These are phyloP conservation scores for Leptinotarsa undecemlineata DNA, from an alignment of 1,140 invertebrate genomes.

Conservation along the genomic window DNA sequence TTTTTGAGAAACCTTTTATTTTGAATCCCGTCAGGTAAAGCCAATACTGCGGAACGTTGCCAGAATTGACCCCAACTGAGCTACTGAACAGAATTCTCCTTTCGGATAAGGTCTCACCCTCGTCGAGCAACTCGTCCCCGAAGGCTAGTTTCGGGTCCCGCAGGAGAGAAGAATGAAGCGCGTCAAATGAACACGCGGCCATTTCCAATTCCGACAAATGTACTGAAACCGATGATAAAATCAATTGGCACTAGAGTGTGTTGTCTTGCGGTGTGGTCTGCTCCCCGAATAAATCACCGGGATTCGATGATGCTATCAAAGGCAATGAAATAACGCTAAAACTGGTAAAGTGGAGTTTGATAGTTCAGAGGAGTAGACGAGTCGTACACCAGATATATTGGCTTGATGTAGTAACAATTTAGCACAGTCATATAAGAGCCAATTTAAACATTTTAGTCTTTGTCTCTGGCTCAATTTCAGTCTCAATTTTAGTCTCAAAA, in stretches of 20 bases:
- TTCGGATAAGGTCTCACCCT: slow-evolving; percentile 28
- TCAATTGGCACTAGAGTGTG: slow-evolving; percentile 39
- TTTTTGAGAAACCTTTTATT: not conserved
- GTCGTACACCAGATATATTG: no score
- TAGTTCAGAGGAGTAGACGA: not conserved
- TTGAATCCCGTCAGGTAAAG: slow-evolving; percentile 3
- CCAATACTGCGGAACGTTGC: not conserved
- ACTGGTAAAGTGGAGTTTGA: not conserved
- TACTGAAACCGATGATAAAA: slow-evolving; percentile 38
- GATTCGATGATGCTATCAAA: slow-evolving; percentile 25
- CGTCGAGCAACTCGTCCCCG: slow-evolving; percentile 22
- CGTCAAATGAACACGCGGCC: slow-evolving; percentile 36
- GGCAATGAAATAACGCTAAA: slow-evolving; percentile 23
- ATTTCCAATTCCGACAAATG: slow-evolving; percentile 38
- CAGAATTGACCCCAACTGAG: slow-evolving; percentile 14
- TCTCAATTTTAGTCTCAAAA: no score
- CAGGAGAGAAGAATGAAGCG: slow-evolving; percentile 33
- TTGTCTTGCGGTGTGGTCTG: slow-evolving; percentile 25
- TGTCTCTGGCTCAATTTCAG: no score
- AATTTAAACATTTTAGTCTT: no score
- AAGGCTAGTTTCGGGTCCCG: slow-evolving; percentile 22
- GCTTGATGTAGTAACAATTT: no score
- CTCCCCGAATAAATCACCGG: slow-evolving; percentile 34
- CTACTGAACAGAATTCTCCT: slow-evolving; percentile 19
- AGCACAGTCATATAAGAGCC: no score